phyloP scores from a whole-genome alignment of 2,888 invertebrate genomes.

The Rhorus exstirpatorius region DNA sequence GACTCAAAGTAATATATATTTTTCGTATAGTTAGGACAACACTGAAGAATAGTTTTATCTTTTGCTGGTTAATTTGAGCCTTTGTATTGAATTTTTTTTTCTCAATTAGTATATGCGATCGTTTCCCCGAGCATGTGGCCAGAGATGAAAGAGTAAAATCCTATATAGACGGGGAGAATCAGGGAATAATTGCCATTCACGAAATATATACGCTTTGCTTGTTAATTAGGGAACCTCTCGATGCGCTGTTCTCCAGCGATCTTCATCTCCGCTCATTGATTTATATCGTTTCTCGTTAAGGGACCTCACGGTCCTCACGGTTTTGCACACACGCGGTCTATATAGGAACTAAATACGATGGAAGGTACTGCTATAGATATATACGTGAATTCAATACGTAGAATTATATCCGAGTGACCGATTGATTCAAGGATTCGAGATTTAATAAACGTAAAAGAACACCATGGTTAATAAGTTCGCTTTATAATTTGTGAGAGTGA shows the following conservation, averaged over 20 bases:
- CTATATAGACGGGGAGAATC: not conserved
- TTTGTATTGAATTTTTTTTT: not conserved
- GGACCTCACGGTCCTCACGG: too few species aligned
- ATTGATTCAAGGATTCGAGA: too few species aligned
- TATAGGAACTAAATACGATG: not conserved
- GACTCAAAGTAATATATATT: too few species aligned
- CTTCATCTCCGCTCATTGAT: conserved; percentile 35
- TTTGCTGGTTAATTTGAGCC: too few species aligned
- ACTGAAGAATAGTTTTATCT: not conserved
- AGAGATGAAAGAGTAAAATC: not conserved
- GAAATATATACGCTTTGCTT: not conserved
- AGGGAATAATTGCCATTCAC: not conserved
- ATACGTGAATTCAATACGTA: conserved; percentile 37
- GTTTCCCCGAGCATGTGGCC: not conserved
- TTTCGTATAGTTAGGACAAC: not conserved
- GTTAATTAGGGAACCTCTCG: conserved; percentile 27
- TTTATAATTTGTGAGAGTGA: too few species aligned
- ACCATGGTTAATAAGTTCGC: too few species aligned
- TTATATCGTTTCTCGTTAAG: conserved; percentile 52
- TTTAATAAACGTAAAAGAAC: too few species aligned
- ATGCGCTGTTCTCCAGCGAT: conserved; percentile 20
- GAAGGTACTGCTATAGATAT: not conserved
- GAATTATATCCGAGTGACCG: too few species aligned
- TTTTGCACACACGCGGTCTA: not conserved
- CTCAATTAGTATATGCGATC: not conserved